Base-by-base conservation (phyloP, 2,888 invertebrate species). In the Lissocephala sabroskyi region DNA sequence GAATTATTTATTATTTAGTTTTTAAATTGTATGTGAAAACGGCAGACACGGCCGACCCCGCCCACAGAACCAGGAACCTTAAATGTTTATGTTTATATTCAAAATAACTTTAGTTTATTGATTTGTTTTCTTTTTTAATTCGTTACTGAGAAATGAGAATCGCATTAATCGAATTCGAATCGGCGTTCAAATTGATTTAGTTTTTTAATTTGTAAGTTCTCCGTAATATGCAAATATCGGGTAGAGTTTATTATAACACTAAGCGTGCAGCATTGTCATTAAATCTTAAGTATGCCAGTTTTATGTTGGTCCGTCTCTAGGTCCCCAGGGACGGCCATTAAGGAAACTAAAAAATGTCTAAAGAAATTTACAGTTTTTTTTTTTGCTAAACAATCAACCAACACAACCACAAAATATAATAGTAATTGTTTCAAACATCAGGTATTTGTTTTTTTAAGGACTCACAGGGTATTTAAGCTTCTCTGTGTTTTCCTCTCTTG, bases 1-100 rank as follows among this genome's bases (percentile, higher is more conserved):
- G 10, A 16, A 17, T 17, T 35, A 35, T 73, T 73, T 77, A 77
- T 73, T 73, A 70, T 77, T 77, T 73, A 70, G 67, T 74, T 66
- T 77, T 58, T 76, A 76, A 49, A 41, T 57, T 35, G 33, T 13
- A 23, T 23, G 30, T 18, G 28, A 43, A 9, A 43, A 30, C 6
- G 16, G 30, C 29, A 32, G 1, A 16, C n/a, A 42, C 18, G 2
- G 13, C n/a, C 11, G 14, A 17, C 7, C 14, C 13, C 29, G 33
- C 19, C 29, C 23, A 23, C 23, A n/a, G n/a, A n/a, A n/a, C n/a
- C n/a, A n/a, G n/a, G n/a, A n/a, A n/a, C n/a, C n/a, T n/a, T n/a
- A n/a, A n/a, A n/a, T n/a, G n/a, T n/a, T n/a, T n/a, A n/a, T n/a
- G n/a, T n/a, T n/a, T n/a, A n/a, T n/a, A n/a, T n/a, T n/a, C n/a